Percentiles rank a stretch among this genome's conserved stretches.
Conservation (phyloP, 1,140 invertebrate species). For the Aphelinus certus region DNA sequence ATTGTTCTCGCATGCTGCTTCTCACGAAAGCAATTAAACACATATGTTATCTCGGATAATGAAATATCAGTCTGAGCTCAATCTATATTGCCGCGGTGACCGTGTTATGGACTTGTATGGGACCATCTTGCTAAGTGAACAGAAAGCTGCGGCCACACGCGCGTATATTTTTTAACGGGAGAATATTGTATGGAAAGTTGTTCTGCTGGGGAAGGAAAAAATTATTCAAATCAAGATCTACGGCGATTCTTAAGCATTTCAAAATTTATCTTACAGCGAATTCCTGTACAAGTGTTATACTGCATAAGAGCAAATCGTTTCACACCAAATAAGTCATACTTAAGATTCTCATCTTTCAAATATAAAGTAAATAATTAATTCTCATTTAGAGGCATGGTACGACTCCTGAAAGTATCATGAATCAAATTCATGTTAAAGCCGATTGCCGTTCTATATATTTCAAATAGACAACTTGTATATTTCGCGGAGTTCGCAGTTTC, state of each 20-base stretch:
- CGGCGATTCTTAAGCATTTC: background rate
- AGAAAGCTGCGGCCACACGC: too few relatives aligned
- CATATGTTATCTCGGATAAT: slow-evolving; percentile 9
- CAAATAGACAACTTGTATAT: background rate
- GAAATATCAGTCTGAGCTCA: slow-evolving; percentile 11
- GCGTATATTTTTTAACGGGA: too few relatives aligned
- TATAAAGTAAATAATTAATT: slow-evolving; percentile 14
- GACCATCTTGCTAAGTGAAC: too few relatives aligned
- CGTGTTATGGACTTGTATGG: background rate
- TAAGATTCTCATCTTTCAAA: background rate
- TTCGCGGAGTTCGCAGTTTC: too few relatives aligned
- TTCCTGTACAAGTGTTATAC: background rate
- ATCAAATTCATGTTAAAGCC: slow-evolving; percentile 7
- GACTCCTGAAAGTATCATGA: background rate
- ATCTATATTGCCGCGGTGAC: background rate
- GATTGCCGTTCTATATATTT: slow-evolving; percentile 9
- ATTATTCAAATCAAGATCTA: too few relatives aligned
- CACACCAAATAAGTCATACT: slow-evolving; percentile 4
- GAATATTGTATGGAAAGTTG: too few relatives aligned
- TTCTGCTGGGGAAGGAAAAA: too few relatives aligned
- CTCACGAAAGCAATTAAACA: slow-evolving; percentile 33
- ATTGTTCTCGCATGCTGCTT: slow-evolving; percentile 27
- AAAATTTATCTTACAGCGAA: background rate
- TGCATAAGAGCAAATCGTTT: background rate
- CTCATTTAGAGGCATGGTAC: slow-evolving; percentile 5